Evolutionary conservation across 2,888 invertebrate species (phyloP), one percentile per base, ranked within the genome.

Genomic region (Halictus quadricinctus): DNA sequence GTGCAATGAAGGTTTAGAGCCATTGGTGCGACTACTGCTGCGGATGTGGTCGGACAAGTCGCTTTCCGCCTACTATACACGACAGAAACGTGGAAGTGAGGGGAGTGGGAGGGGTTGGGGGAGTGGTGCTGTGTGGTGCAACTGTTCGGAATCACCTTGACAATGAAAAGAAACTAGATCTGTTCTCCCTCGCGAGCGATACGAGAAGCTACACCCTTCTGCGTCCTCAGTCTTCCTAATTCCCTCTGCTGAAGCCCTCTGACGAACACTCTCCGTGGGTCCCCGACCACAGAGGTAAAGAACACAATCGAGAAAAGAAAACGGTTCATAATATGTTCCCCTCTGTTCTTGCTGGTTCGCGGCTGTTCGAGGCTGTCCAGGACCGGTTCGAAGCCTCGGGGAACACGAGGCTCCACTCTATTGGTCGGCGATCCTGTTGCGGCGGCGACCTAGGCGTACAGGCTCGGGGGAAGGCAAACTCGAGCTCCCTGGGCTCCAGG

Each of bases 1-100:
- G 93, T 93, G 93, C 92, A 92, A 91, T 91, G 86, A 92, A 92
- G 86, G 86, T 87, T 92, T 92, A 93, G 93, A 93, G 93, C 93
- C 93, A 92, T 93, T 86, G 88, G 92, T 93, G 93, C 92, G 88
- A 91, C 91, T 91, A 91, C 89, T 90, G 91, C 92, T 92, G 91
- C 92, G 92, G 91, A 91, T 91, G 93, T 91, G 92, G 91, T 90
- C 83, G 89, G 88, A 89, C 90, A 86, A 87, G 88, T 88, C 88
- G 87, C 88, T 81, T 64, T 77, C 70, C 76, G 50, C 48, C 69
- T 83, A 79, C 66, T 81, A 54, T 88, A 87, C 79, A 84, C 78
- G 60, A 74, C 87, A 72, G 84, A 76, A 66, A 69, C 29, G 48
- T 75, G 70, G 50, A 70, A n/a, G 60, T 25, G 25, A 18, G 64